Evolutionary conservation across 64 coral and sea anemone genomes (phyloP).

Genomic region (Hydrozoanthus tunicans): DNA sequence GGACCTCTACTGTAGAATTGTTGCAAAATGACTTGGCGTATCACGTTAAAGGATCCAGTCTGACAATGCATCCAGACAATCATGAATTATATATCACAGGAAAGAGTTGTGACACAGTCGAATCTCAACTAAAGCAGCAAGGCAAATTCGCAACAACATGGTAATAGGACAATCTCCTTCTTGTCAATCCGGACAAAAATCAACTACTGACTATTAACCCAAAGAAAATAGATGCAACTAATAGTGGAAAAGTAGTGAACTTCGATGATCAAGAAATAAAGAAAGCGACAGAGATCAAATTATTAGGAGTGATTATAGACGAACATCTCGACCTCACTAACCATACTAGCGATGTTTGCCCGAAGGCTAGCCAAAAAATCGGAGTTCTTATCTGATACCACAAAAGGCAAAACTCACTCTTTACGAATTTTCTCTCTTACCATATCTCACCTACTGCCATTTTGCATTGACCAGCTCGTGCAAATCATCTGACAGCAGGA

Average conservation of each 20-base stretch:
- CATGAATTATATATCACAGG: too few species aligned
- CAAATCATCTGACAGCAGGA: slow-evolving; percentile 21
- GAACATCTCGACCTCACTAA: slow-evolving; percentile 30
- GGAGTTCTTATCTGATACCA: slow-evolving; percentile 48
- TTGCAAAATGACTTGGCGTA: too few species aligned
- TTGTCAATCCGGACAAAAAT: slow-evolving; percentile 40
- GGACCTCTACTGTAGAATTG: too few species aligned
- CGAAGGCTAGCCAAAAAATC: slow-evolving; percentile 44
- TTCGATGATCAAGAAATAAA: slow-evolving; percentile 15
- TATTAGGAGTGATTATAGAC: slow-evolving; percentile 31
- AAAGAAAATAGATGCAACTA: neutral
- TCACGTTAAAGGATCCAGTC: too few species aligned
- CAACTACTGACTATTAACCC: neutral
- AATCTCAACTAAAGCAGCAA: too few species aligned
- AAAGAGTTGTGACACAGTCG: too few species aligned
- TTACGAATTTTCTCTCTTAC: slow-evolving; percentile 29
- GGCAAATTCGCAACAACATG: too few species aligned
- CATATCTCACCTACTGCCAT: slow-evolving; percentile 35
- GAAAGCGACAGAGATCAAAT: slow-evolving; percentile 8
- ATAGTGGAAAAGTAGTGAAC: neutral
- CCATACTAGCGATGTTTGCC: slow-evolving; percentile 29
- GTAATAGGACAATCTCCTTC: neutral
- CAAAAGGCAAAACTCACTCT: slow-evolving; percentile 54
- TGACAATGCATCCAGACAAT: too few species aligned
- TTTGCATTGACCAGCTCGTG: slow-evolving; percentile 23